Evolutionary conservation across 2,888 invertebrate genomes (phyloP).

Genomic region (Ornithoptera priamus): DNA sequence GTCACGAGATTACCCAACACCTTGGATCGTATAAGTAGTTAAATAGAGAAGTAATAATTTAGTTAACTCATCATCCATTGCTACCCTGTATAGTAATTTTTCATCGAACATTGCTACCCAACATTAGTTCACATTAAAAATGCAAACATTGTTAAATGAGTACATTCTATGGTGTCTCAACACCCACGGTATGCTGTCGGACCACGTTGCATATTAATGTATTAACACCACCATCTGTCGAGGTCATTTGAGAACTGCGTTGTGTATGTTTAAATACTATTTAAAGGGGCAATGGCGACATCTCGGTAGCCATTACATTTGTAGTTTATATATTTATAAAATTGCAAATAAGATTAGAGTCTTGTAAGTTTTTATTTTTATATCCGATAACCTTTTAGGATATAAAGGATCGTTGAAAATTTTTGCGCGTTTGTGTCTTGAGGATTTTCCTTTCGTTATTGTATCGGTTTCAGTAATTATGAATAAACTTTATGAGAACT

Average conservation of each 20-base stretch:
- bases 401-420: constrained; percentile 48
- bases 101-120: constrained; percentile 21
- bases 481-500: constrained; percentile 73
- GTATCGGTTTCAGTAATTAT: constrained; percentile 69
- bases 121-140: constrained; percentile 13
- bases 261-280: constrained; percentile 19
- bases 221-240: constrained; percentile 9
- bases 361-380: constrained; percentile 74
- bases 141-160: background rate
- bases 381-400: constrained; percentile 58
- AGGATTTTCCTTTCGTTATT: constrained; percentile 47
- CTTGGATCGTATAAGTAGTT: constrained; percentile 21
- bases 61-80: constrained; percentile 22
- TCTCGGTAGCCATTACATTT: constrained; percentile 31
- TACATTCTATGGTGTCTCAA: constrained; percentile 9
- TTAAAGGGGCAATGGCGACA: constrained; percentile 29
- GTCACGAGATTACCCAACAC: constrained; percentile 8
- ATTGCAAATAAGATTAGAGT: constrained; percentile 39
- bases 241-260: constrained; percentile 2
- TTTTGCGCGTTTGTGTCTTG: constrained; percentile 53
- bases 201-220: constrained; percentile 11
- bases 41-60: constrained; percentile 25
- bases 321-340: constrained; percentile 38
- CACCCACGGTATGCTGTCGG: background rate
- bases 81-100: constrained; percentile 26